Evolutionary conservation across 2,113 vertebrate genomes (phyloP), one percentile per base, ranked within the genome.

Genomic region (Chitala chitala): DNA sequence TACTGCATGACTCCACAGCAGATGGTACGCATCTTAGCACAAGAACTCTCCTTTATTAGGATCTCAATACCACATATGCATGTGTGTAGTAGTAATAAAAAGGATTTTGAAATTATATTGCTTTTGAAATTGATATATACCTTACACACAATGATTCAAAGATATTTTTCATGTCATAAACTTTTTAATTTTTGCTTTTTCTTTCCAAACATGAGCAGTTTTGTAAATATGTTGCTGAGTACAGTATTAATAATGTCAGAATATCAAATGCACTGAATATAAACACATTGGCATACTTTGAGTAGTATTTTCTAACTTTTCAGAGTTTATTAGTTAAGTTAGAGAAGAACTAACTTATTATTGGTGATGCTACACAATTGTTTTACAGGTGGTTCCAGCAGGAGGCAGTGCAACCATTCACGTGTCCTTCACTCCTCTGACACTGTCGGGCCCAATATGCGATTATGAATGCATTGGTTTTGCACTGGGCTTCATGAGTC

Each of bases 1-100:
- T 99, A 88, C 88, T 89, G 79, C 51, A 38, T 98, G 83, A 92
- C 87, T 69, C 96, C 96, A 26, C 88, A 86, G 77, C 96, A 98
- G 79, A 85, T 87, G 71, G 97, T 99, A 89, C 76, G 92, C 79
- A 12, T 63, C 54, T 4, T 46, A 4, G 6, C 10, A 1, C 29
- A 59, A 29, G 26, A 15, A 4, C 26, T n/a, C n/a, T n/a, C n/a
- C n/a, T n/a, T n/a, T n/a, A n/a, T n/a, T n/a, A n/a, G n/a, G n/a
- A n/a, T n/a, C n/a, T n/a, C n/a, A n/a, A n/a, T n/a, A n/a, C n/a
- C n/a, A n/a, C n/a, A n/a, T n/a, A n/a, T n/a, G n/a, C n/a, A n/a
- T n/a, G n/a, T n/a, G n/a, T n/a, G n/a, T n/a, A n/a, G n/a, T n/a
- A n/a, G n/a, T n/a, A n/a, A n/a, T n/a, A n/a, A n/a, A n/a, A n/a